Evolutionary conservation across 2,797 vertebrate genomes (phyloP), one percentile per base, ranked within the genome.

Genomic region (Sparidentex hasta): DNA sequence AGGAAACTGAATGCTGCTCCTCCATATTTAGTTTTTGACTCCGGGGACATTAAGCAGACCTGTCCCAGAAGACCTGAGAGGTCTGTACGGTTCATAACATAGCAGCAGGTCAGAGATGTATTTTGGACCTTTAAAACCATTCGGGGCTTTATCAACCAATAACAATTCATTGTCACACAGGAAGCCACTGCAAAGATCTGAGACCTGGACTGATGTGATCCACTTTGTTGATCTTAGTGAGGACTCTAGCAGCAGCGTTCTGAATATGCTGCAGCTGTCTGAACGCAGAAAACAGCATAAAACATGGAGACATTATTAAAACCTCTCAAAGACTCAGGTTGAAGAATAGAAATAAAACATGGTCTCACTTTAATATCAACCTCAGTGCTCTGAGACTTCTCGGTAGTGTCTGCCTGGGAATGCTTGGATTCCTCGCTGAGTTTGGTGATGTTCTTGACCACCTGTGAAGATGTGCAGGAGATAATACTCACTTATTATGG

Each of bases 371-470:
- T 96, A 73, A 96, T 96, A 82, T 96, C 95, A 71, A 96, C 95
- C 87, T 96, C 96, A 27, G 96, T 96, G 90, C 95, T 96, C 85
- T 96, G 95, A 46, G 95, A 96, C 80, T 96, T 96, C 88, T 95
- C 95, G 0, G 96, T 96, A 47, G 78, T 94, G 83, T 95, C 95
- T 13, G 95, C 95, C 87, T 95, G 95, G 67, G 96, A 96, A 72
- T 95, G 91, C 38, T 95, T 95, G 50, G 95, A 95, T 2, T 96
- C 95, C 43, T 96, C 96, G 20, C 91, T 95, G n/a, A 96, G 93
- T 76, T 93, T 94, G 48, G 93, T 95, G 87, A 95, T 95, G 76
- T 96, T 95, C 86, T 96, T 95, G 14, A 96, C 96, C 87, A 96
- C 96, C 96, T 96, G 77, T 25, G 58, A 73, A 73, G 20, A 82